A percentile compares a stretch with the other conserved stretches of the same genome.
These are phyloP conservation scores for Galemys pyrenaicus DNA, from an alignment of 2,113 vertebrate species.

Conservation along the genomic window DNA sequence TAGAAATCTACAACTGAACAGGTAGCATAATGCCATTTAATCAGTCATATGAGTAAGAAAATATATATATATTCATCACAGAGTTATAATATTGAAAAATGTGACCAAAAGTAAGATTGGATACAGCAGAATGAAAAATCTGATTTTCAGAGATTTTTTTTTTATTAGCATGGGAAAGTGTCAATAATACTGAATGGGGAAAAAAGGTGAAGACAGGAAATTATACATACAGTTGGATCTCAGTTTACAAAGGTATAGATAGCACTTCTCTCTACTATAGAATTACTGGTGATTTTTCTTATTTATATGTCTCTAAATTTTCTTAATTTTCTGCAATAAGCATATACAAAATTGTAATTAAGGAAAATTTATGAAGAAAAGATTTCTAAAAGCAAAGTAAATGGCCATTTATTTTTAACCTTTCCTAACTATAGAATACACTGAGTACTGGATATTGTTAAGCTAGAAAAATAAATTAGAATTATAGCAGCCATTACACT, in stretches of 20 bases:
- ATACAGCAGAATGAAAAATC: background rate
- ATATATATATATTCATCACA: background rate
- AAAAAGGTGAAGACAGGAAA: background rate
- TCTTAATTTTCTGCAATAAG: background rate
- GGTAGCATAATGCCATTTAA: background rate
- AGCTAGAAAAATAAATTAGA: background rate
- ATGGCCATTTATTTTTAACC: background rate
- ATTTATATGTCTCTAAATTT: background rate
- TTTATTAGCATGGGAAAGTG: background rate
- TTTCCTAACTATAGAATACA: background rate
- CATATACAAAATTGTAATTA: background rate
- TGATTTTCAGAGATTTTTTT: background rate
- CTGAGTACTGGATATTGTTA: background rate
- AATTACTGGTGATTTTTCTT: background rate
- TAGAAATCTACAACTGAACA: background rate
- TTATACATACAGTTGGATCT: background rate
- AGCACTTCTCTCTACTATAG: background rate
- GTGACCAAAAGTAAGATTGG: background rate
- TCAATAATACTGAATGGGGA: background rate
- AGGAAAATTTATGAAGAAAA: background rate
- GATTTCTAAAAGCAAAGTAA: constrained; percentile 30
- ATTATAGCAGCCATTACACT: background rate
- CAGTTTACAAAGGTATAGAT: background rate
- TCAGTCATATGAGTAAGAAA: background rate
- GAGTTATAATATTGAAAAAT: background rate